These are phyloP conservation scores for Ceratina calcarata DNA, from an alignment of 1,140 invertebrate species.

Conservation along the genomic window DNA sequence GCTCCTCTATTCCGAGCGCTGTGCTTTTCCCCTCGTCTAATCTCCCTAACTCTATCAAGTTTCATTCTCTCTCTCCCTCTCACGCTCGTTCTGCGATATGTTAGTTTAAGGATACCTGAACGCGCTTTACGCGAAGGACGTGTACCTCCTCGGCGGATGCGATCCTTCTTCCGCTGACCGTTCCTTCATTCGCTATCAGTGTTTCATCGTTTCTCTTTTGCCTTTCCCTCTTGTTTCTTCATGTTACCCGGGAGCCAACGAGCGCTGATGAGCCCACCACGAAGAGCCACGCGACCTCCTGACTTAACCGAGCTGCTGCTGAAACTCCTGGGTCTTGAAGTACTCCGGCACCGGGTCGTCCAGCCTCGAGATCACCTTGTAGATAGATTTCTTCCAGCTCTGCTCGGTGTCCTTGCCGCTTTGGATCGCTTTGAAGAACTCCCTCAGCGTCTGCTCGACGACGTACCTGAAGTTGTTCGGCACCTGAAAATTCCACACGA, in stretches of 20 bases:
- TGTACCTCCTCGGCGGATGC: slow-evolving; percentile 61
- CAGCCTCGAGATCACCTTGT: slow-evolving; percentile 99
- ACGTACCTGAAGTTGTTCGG: slow-evolving; percentile 98
- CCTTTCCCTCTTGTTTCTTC: neutral
- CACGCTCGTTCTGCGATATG: slow-evolving; percentile 69
- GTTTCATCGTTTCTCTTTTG: neutral
- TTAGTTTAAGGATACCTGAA: slow-evolving; percentile 71
- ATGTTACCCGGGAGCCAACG: slow-evolving; percentile 60
- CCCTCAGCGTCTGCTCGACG: slow-evolving; percentile 97
- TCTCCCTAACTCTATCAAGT: slow-evolving; percentile 24
- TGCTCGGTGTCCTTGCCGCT: slow-evolving; percentile 97
- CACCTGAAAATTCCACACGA: slow-evolving; percentile 85
- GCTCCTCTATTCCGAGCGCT: slow-evolving; percentile 15
- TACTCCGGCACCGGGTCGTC: slow-evolving; percentile 99
- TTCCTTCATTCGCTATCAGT: slow-evolving; percentile 41
- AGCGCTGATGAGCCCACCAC: slow-evolving; percentile 66
- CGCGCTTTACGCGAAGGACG: slow-evolving; percentile 65
- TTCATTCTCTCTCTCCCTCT: neutral
- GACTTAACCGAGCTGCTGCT: slow-evolving; percentile 97
- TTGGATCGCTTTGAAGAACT: slow-evolving; percentile 99
- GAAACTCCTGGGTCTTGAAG: slow-evolving; percentile 99
- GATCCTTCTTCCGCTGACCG: slow-evolving; percentile 62
- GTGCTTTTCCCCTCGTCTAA: slow-evolving; percentile 14
- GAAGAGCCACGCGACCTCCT: slow-evolving; percentile 69
- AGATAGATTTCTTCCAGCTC: slow-evolving; percentile 99